Conservation (phyloP, 2,888 invertebrate species). For the Ophion ellenae region DNA sequence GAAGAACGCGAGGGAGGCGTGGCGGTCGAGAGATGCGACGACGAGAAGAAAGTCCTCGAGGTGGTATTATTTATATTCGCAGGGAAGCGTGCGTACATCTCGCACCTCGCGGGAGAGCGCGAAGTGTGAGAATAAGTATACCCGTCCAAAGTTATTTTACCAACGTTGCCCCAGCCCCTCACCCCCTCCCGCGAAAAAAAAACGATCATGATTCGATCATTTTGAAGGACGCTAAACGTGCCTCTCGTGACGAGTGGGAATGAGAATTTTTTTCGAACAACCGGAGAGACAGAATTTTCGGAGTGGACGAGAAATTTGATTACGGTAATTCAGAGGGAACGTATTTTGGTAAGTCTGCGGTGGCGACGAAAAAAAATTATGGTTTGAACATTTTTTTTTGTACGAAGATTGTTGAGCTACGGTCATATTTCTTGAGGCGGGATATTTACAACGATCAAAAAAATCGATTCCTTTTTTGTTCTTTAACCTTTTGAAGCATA, state of each 20-base stretch:
- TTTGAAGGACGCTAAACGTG: background rate
- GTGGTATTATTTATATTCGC: conserved; percentile 7
- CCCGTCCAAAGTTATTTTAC: background rate
- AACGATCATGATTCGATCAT: conserved; percentile 12
- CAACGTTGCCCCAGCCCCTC: background rate
- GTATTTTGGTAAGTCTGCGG: too few species aligned
- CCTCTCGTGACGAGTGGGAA: too few species aligned
- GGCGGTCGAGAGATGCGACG: conserved; percentile 41
- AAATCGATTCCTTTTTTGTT: too few species aligned
- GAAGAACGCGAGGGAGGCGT: conserved; percentile 24
- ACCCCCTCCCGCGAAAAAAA: background rate
- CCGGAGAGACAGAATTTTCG: background rate
- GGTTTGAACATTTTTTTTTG: too few species aligned
- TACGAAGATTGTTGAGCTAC: too few species aligned
- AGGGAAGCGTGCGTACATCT: conserved; percentile 32
- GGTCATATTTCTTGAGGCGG: background rate
- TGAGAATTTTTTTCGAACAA: background rate
- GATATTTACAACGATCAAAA: too few species aligned
- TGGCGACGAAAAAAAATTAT: too few species aligned
- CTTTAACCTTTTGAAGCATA: too few species aligned
- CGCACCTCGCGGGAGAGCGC: conserved; percentile 45
- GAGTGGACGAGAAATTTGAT: too few species aligned
- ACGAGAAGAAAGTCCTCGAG: conserved; percentile 51
- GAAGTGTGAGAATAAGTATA: conserved; percentile 32
- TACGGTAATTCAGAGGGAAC: too few species aligned